Percentiles rank a stretch among this genome's conserved stretches.
phyloP scores from a whole-genome alignment of 2,113 vertebrate genomes.

The Corydoras maculifer region DNA sequence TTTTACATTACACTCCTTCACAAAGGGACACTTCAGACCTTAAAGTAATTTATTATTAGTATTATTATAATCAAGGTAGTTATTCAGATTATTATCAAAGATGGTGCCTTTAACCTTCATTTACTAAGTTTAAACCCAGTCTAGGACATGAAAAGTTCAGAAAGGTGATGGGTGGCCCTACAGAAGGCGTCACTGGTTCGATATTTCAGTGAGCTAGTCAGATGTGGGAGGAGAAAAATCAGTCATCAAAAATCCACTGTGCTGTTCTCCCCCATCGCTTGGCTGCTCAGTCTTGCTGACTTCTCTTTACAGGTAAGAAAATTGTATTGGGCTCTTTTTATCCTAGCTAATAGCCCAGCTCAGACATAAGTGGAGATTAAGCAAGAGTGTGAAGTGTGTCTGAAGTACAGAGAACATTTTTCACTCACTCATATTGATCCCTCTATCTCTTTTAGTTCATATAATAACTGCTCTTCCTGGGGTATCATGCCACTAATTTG shows the following conservation, averaged over 20 bases:
- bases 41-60: too few relatives aligned
- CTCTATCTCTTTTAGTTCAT: slow-evolving; percentile 21
- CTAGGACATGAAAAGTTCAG: slow-evolving; percentile 4
- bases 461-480: background rate
- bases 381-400: slow-evolving; percentile 10
- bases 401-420: slow-evolving; percentile 18
- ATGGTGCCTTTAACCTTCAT: background rate
- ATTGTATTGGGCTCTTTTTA: slow-evolving; percentile 12
- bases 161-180: slow-evolving; percentile 24
- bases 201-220: slow-evolving; percentile 50
- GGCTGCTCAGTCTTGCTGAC: slow-evolving; percentile 21
- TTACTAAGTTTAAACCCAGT: slow-evolving; percentile 1
- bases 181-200: slow-evolving; percentile 27
- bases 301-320: slow-evolving; percentile 43
- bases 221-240: slow-evolving; percentile 37
- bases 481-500: slow-evolving; percentile 8
- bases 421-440: background rate
- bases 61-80: too few relatives aligned
- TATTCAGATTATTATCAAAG: too few relatives aligned
- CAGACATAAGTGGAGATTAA: slow-evolving; percentile 29
- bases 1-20: too few relatives aligned
- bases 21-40: too few relatives aligned
- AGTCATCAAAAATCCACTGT: slow-evolving; percentile 41
- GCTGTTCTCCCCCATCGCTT: slow-evolving; percentile 12
- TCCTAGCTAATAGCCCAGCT: slow-evolving; percentile 26